Evolutionary conservation across 2,888 invertebrate species (phyloP), one percentile per base, ranked within the genome.

Genomic region (Ellobium chinense): DNA sequence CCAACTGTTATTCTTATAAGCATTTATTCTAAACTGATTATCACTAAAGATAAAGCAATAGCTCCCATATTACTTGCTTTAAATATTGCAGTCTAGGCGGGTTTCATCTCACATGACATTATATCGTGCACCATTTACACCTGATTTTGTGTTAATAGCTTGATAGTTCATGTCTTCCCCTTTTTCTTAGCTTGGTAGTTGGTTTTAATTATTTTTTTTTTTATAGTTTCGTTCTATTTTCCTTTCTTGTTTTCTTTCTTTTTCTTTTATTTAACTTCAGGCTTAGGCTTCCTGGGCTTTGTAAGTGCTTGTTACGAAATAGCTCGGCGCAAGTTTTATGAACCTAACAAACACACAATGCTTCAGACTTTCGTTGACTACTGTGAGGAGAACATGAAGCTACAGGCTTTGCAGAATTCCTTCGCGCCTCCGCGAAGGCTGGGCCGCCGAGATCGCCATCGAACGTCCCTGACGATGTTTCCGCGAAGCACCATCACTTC

Each of bases 271-370:
- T 21, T 14, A 37, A 34, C 29, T 24, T 5, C 56, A 65, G 91
- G 91, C 36, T 84, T 92, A 14, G 87, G 90, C 75, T 92, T 89
- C 82, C 91, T 91, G 81, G 92, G 90, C 24, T 92, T 92, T 60
- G 84, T 92, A 7, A 91, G 91, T 82, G 90, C 91, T 1, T 91
- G 91, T 83, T 86, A 90, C 65, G 88, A 88, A 63, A 89, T 92
- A 14, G 90, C 91, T 7, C 79, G 86, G 31, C 82, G 89, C 56
- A 89, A 88, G 72, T 91, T 91, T 80, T 82, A 80, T 56, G 82
- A 84, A 0, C 75, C 76, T n/a, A 78, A 84, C 29, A 82, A 81
- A 65, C 80, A 86, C 27, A 84, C 87, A 77, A 90, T 88, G 83
- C 81, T 91, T 79, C 86, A 88, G 80, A 85, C 85, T n/a, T 84